Percentiles rank a stretch among this genome's conserved stretches.
Evolutionary conservation across 2,113 vertebrate species (phyloP).

Genomic region (Phylloscopus whistleri): DNA sequence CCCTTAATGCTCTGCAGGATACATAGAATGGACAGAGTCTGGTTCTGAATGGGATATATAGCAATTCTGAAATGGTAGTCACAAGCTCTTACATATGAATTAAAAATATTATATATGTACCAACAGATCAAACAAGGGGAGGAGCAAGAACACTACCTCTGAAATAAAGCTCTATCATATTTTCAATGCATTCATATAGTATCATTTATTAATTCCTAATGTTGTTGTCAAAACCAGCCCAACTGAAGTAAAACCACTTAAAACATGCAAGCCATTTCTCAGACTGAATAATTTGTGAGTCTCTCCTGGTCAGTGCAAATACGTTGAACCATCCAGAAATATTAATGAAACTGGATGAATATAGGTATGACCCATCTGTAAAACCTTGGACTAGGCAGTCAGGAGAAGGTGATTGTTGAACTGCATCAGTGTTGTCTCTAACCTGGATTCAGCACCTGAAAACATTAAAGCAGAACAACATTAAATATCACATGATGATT

Average conservation of each 20-base stretch:
- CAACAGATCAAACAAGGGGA: not conserved
- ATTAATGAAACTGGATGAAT: not conserved
- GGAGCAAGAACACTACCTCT: not conserved
- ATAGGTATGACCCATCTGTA: not conserved
- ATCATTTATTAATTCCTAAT: not conserved
- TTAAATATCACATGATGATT: not conserved
- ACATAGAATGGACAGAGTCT: not conserved
- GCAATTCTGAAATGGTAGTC: not conserved
- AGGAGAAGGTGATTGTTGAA: not conserved
- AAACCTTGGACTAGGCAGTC: not conserved
- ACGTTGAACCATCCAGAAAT: not conserved
- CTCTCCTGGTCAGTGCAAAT: not conserved
- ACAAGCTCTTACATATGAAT: not conserved
- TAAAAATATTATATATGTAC: not conserved
- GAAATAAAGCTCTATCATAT: not conserved
- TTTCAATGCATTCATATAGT: not conserved
- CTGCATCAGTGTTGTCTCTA: not conserved
- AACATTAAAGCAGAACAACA: not conserved
- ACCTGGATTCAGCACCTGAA: not conserved
- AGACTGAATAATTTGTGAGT: not conserved
- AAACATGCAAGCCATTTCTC: not conserved
- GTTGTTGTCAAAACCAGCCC: not conserved
- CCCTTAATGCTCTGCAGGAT: not conserved
- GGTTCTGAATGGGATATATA: not conserved
- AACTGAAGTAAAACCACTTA: not conserved